Evolutionary conservation across 2,888 invertebrate species (phyloP).

Genomic region (Tenthredo amoena): DNA sequence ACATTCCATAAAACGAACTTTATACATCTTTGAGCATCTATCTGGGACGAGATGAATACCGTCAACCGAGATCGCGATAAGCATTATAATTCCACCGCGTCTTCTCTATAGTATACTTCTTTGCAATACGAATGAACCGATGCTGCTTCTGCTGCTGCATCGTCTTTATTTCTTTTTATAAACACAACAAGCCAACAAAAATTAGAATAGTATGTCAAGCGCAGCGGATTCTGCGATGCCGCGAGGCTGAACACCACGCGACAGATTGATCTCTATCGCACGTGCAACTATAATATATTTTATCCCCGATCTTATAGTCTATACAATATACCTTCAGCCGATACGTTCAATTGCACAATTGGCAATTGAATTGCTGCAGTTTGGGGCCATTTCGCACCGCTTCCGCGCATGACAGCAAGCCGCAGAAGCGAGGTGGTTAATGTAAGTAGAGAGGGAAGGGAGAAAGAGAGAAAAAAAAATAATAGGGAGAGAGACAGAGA

Average conservation of each 20-base stretch:
- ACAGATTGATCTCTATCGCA: neutral
- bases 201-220: conserved; percentile 20
- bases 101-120: neutral
- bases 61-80: neutral
- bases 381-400: conserved; percentile 28
- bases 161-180: neutral
- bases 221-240: neutral
- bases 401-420: conserved; percentile 3
- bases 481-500: neutral
- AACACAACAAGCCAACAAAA: neutral
- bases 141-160: neutral
- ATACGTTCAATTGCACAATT: conserved; percentile 13
- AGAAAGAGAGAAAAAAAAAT: neutral
- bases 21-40: neutral
- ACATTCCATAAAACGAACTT: neutral
- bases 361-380: conserved; percentile 43
- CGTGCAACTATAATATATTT: neutral
- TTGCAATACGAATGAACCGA: neutral
- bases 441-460: conserved; percentile 21
- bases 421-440: neutral
- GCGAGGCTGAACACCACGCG: neutral
- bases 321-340: neutral
- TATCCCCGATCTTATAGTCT: neutral
- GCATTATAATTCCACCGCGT: neutral
- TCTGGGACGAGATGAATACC: neutral